These are phyloP conservation scores for Arothron firmamentum DNA, from an alignment of 2,113 vertebrate genomes.

Conservation along the genomic window DNA sequence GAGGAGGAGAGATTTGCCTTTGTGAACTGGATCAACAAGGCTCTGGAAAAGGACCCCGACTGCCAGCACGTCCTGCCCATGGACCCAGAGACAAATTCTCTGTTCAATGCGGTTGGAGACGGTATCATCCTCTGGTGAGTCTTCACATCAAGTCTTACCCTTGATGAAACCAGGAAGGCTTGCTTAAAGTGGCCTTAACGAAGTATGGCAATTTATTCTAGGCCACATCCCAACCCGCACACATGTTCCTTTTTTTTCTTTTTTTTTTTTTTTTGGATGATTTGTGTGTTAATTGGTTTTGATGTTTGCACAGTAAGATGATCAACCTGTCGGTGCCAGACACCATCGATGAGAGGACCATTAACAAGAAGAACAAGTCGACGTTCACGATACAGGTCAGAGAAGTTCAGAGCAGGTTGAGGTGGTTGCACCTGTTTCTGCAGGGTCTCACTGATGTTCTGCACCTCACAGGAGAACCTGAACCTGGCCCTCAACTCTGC, in stretches of 20 bases:
- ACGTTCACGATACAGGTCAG: slow-evolving; percentile 91
- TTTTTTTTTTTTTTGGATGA: background rate
- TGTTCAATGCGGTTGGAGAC: slow-evolving; percentile 88
- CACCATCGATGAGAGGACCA: slow-evolving; percentile 94
- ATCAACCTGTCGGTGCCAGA: slow-evolving; percentile 96
- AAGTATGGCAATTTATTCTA: too few relatives aligned
- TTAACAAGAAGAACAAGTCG: slow-evolving; percentile 96
- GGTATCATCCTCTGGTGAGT: slow-evolving; percentile 94
- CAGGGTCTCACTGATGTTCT: background rate
- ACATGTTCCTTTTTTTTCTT: too few relatives aligned
- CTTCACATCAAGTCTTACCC: background rate
- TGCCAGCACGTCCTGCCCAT: slow-evolving; percentile 89
- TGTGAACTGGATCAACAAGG: slow-evolving; percentile 98
- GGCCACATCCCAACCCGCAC: too few relatives aligned
- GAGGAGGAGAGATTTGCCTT: slow-evolving; percentile 97
- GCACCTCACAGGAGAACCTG: slow-evolving; percentile 84
- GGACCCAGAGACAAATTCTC: slow-evolving; percentile 87
- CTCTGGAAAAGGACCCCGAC: slow-evolving; percentile 90
- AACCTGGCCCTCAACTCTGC: slow-evolving; percentile 94
- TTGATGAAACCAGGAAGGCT: background rate
- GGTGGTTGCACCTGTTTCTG: background rate
- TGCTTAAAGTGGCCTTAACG: background rate
- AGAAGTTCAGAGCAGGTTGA: background rate
- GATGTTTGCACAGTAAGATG: slow-evolving; percentile 84
- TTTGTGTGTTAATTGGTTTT: background rate